phyloP scores from a whole-genome alignment of 2,888 invertebrate species.

The Andrena bicolor region DNA sequence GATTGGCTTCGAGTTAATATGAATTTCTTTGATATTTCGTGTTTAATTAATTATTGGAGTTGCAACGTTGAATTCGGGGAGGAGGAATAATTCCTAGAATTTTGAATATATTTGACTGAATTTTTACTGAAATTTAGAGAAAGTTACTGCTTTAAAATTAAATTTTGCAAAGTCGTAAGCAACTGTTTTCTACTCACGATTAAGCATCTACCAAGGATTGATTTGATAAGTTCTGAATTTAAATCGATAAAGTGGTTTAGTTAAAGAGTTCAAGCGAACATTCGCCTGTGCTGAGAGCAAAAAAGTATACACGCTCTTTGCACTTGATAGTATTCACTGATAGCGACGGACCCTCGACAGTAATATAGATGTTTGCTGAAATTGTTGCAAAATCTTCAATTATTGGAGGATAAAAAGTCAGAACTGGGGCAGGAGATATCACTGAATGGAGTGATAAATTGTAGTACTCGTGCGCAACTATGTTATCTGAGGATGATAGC shows the following conservation, averaged over 20 bases:
- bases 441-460: slow-evolving; percentile 28
- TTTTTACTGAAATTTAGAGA: too few species aligned
- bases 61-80: too few species aligned
- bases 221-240: background rate
- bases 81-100: too few species aligned
- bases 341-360: background rate
- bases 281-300: background rate
- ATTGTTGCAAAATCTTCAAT: slow-evolving; percentile 37
- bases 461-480: slow-evolving; percentile 4
- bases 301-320: background rate
- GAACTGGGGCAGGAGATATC: slow-evolving; percentile 32
- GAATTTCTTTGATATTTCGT: too few species aligned
- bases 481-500: background rate
- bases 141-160: too few species aligned
- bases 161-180: too few species aligned
- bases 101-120: too few species aligned
- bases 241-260: background rate
- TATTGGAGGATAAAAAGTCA: background rate
- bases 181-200: background rate
- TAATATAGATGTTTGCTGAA: slow-evolving; percentile 1
- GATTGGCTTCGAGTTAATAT: too few species aligned
- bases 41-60: too few species aligned
- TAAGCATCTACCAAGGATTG: background rate
- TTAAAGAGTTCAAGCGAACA: background rate
- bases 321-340: background rate